Percentiles rank a stretch among this genome's conserved stretches.
Evolutionary conservation across 2,888 invertebrate genomes (phyloP).

Genomic region (Epistrophella euchroma): DNA sequence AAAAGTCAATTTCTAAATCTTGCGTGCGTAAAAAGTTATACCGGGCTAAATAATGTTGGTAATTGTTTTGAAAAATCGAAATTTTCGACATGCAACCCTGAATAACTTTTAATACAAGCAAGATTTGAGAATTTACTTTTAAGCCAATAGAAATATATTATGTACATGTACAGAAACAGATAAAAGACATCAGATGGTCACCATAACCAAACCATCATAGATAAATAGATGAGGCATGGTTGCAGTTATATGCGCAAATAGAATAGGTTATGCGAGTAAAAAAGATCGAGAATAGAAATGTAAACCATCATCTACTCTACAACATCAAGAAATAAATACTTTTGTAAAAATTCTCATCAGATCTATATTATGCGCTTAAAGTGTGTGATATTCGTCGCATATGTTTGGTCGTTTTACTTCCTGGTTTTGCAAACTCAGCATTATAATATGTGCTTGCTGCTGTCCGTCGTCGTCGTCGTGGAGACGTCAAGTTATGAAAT

Average conservation of each 20-base stretch:
- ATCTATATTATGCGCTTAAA: slow-evolving; percentile 21
- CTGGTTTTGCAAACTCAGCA: slow-evolving; percentile 44
- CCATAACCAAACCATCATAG: slow-evolving; percentile 7
- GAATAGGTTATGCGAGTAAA: not conserved
- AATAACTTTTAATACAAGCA: no score
- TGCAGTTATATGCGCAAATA: slow-evolving; percentile 21
- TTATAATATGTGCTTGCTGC: not conserved
- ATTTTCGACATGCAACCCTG: no score
- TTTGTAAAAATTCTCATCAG: slow-evolving; percentile 23
- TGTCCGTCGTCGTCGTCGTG: not conserved
- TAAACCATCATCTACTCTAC: slow-evolving; percentile 21
- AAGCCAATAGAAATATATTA: no score
- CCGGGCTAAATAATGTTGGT: no score
- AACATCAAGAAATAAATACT: slow-evolving; percentile 42
- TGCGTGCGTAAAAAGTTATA: no score
- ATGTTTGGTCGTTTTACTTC: slow-evolving; percentile 28
- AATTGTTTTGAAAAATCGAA: no score
- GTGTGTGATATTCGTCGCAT: not conserved
- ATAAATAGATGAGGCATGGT: slow-evolving; percentile 26
- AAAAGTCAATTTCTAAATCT: no score
- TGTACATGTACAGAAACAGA: no score
- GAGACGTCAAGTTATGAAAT: slow-evolving; percentile 19
- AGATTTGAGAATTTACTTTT: no score
- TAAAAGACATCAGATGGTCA: not conserved
- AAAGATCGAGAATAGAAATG: slow-evolving; percentile 37